These are phyloP conservation scores for Sycophila texana DNA, from an alignment of 2,888 invertebrate genomes.

Conservation along the genomic window DNA sequence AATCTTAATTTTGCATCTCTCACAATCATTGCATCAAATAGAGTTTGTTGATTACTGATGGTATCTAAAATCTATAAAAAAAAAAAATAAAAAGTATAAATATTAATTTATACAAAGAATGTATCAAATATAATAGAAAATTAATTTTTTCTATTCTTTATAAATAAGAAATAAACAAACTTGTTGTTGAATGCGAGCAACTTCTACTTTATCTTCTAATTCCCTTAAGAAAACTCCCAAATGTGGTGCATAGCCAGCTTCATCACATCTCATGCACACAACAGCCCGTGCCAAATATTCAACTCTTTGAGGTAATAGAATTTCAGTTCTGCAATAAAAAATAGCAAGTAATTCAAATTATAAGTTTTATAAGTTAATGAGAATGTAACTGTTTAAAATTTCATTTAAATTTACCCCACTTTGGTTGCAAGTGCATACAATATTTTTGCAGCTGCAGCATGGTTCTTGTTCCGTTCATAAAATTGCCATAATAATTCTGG, in stretches of 20 bases:
- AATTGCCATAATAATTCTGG: constrained; percentile 91
- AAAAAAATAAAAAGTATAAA: constrained; percentile 44
- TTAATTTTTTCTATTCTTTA: background rate
- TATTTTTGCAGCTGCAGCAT: constrained; percentile 93
- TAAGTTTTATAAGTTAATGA: background rate
- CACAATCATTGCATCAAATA: constrained; percentile 65
- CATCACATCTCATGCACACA: constrained; percentile 95
- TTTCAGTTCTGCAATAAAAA: constrained; percentile 79
- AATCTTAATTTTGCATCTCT: constrained; percentile 82
- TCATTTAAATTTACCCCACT: constrained; percentile 77
- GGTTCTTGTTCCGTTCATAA: constrained; percentile 94
- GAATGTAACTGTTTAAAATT: background rate
- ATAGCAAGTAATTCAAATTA: background rate
- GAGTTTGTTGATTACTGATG: constrained; percentile 77
- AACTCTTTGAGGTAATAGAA: constrained; percentile 88
- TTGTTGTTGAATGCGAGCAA: constrained; percentile 88
- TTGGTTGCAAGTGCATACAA: constrained; percentile 90
- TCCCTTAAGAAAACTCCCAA: constrained; percentile 90
- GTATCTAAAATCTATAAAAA: constrained; percentile 80
- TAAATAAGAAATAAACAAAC: constrained; percentile 60
- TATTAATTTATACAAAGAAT: constrained; percentile 12
- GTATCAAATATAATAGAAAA: background rate
- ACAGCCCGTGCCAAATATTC: constrained; percentile 95
- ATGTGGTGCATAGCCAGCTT: constrained; percentile 83
- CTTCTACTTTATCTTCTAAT: constrained; percentile 94